Evolutionary conservation across 2,113 vertebrate genomes (phyloP), one percentile per base, ranked within the genome.

Genomic region (Hipposideros armiger): DNA sequence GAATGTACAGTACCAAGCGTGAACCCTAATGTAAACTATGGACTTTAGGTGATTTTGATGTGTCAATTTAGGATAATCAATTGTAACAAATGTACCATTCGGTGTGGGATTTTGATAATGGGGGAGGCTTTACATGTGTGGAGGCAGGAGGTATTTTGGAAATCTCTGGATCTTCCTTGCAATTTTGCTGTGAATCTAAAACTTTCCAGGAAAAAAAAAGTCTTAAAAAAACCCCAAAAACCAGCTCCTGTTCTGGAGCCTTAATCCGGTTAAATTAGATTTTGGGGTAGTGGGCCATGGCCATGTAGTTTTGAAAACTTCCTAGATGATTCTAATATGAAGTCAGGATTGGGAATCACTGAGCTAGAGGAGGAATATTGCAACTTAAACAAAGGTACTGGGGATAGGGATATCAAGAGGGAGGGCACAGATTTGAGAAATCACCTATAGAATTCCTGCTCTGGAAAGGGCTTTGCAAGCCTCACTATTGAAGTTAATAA

Each of bases 401-500:
- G 17, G 87, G 19, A 42, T 50, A 87, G n/a, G 36, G 4, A 62
- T 76, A 76, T 22, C 22, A 54, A 50, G 47, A 30, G 50, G 20
- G 24, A 30, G 16, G 40, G 50, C 69, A 81, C 16, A 67, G 15
- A 86, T 60, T 45, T 90, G 50, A 87, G 40, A 76, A 91, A 76
- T 91, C 42, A 81, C 42, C 32, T 42, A 40, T 22, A 69, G 87
- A 94, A 74, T 82, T 82, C 42, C 28, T 94, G 22, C 16, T 69
- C 66, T 82, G 58, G 58, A 5, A 70, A 78, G 26, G 24, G 40
- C 50, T 73, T 94, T 74, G 52, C 42, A 87, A 74, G 2, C 42
- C 47, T 96, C 62, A 62, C n/a, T 86, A 16, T 32, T 91, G n/a
- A 69, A 91, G 74, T 87, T 5, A 76, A 62, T 87, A 56, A 70